A percentile compares a stretch with the other conserved stretches of the same genome.
phyloP scores from a whole-genome alignment of 2,888 invertebrate species.

The Pharmacophagus antenor region DNA sequence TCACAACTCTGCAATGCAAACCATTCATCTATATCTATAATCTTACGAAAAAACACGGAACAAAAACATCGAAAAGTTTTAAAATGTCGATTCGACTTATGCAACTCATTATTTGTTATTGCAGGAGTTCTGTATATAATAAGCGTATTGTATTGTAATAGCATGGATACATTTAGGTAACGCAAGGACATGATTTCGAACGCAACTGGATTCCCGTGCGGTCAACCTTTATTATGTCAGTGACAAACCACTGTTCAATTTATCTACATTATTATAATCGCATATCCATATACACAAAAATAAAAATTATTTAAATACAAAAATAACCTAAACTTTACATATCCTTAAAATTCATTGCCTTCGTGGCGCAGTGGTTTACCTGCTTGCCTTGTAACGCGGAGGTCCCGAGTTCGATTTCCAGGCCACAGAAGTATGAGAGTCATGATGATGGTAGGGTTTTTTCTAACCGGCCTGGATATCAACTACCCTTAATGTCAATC shows the following conservation, averaged over 20 bases:
- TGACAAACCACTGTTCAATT: slow-evolving; percentile 9
- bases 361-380: no score
- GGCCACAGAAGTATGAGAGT: no score
- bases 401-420: no score
- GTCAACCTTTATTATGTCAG: slow-evolving; percentile 27
- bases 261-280: no score
- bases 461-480: no score
- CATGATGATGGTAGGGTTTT: no score
- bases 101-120: slow-evolving; percentile 41
- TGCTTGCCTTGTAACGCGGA: no score
- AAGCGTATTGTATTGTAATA: slow-evolving; percentile 35
- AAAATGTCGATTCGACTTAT: slow-evolving; percentile 37
- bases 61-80: slow-evolving; percentile 5
- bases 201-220: slow-evolving; percentile 34
- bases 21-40: neutral
- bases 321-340: no score
- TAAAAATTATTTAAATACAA: no score
- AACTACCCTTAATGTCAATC: no score
- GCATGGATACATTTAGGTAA: slow-evolving; percentile 32
- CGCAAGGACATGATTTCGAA: slow-evolving; percentile 36
- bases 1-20: neutral
- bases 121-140: slow-evolving; percentile 22
- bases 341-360: no score
- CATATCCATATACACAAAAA: no score
- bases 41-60: neutral